These are phyloP conservation scores for Bubo blakistoni DNA, from an alignment of 2,113 vertebrate species.

Conservation along the genomic window DNA sequence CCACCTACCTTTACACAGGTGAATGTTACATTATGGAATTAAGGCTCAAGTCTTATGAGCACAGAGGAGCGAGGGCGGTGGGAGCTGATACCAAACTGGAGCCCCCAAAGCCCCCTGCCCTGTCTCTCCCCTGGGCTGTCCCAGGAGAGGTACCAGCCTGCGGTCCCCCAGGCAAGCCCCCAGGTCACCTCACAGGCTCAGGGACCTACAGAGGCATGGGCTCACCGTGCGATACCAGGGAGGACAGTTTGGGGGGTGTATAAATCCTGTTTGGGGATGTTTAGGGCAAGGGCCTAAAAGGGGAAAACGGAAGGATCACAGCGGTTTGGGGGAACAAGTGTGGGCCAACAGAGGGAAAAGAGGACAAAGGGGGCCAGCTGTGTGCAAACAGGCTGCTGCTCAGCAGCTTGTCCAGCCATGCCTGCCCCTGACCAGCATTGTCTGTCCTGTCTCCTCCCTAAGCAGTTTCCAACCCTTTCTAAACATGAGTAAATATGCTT, in stretches of 20 bases:
- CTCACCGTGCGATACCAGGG: not conserved
- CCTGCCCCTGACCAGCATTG: fast-evolving
- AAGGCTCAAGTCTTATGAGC: not conserved
- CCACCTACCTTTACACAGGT: fast-evolving
- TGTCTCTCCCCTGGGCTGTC: not conserved
- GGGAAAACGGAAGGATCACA: fast-evolving
- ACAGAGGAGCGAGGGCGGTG: not conserved
- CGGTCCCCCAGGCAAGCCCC: not conserved
- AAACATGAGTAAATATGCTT: not conserved
- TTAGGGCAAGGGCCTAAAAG: not conserved
- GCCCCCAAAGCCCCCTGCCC: fast-evolving
- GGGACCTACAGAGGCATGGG: not conserved
- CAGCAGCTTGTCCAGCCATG: not conserved
- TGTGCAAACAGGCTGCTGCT: not conserved
- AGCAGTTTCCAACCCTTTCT: not conserved
- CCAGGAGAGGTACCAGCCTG: not conserved
- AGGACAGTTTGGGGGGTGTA: not conserved
- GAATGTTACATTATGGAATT: not conserved
- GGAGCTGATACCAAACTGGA: fast-evolving
- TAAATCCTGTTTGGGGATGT: not conserved
- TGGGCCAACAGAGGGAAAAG: not conserved
- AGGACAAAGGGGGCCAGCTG: not conserved
- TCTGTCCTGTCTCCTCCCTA: not conserved
- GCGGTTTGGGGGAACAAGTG: not conserved
- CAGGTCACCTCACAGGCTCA: not conserved